Percentiles rank a stretch among this genome's conserved stretches.
Conservation (phyloP, 2,797 vertebrate genomes). For the Heliangelus exortis region DNA sequence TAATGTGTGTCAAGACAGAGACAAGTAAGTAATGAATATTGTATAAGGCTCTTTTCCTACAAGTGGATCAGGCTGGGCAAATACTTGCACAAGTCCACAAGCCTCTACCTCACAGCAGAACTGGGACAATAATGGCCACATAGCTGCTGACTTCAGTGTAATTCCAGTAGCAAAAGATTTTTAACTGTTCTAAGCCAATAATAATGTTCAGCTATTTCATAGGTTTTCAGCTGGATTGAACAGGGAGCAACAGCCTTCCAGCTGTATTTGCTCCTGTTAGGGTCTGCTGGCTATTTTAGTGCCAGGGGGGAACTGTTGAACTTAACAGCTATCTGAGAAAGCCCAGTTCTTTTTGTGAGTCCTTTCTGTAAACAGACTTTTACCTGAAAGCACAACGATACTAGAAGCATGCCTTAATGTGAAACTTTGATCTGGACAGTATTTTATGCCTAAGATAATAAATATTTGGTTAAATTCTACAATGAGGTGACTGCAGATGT, state of each 20-base stretch:
- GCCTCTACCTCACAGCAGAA: neutral
- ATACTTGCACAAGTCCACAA: neutral
- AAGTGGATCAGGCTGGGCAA: neutral
- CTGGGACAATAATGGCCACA: neutral
- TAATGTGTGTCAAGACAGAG: constrained; percentile 37
- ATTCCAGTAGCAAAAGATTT: neutral
- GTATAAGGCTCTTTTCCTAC: neutral
- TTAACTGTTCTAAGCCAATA: neutral
- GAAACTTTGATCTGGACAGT: neutral
- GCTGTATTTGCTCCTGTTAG: neutral
- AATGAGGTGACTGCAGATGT: neutral
- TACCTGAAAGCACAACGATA: neutral
- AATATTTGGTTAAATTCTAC: neutral
- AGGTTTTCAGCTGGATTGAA: neutral
- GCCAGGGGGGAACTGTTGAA: neutral
- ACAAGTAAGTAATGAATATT: constrained; percentile 28
- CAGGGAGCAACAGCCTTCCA: neutral
- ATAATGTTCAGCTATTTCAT: neutral
- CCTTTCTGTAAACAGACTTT: neutral
- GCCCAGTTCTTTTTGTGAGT: neutral
- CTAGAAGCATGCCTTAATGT: neutral
- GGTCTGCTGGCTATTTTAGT: neutral
- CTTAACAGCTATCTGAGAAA: neutral
- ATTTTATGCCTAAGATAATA: neutral
- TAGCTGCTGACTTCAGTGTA: neutral